Percentiles rank a stretch among this genome's conserved stretches.
Conservation (phyloP, 2,888 invertebrate genomes). For the Melitaea athalia region DNA sequence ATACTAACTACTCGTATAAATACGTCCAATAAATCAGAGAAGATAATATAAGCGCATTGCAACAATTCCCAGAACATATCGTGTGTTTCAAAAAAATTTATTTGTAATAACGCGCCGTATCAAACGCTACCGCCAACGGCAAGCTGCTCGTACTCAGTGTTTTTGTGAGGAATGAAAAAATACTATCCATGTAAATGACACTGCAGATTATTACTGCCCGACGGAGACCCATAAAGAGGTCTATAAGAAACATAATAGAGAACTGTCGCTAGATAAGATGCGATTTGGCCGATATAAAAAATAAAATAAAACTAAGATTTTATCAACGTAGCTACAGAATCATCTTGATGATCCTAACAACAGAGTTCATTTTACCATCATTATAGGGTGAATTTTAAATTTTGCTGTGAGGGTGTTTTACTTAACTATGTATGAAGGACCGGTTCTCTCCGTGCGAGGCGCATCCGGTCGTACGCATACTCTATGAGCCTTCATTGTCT, state of each 20-base stretch:
- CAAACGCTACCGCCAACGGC: conserved; percentile 58
- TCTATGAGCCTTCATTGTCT: conserved; percentile 66
- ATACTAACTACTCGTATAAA: conserved; percentile 15
- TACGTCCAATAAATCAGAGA: conserved; percentile 28
- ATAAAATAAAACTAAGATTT: conserved; percentile 33
- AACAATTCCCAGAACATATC: conserved; percentile 53
- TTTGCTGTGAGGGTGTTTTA: conserved; percentile 59
- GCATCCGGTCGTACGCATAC: conserved; percentile 69
- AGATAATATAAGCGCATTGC: conserved; percentile 57
- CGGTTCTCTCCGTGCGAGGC: conserved; percentile 55
- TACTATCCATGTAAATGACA: conserved; percentile 70
- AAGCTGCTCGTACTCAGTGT: conserved; percentile 54
- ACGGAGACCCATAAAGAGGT: conserved; percentile 66
- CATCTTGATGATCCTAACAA: conserved; percentile 65
- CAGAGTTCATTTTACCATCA: conserved; percentile 62
- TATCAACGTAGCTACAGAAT: conserved; percentile 39
- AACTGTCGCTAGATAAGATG: conserved; percentile 52
- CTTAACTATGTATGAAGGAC: conserved; percentile 78
- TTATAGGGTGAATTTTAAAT: conserved; percentile 78
- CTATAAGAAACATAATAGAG: conserved; percentile 60
- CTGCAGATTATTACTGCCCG: conserved; percentile 73
- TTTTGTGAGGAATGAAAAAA: conserved; percentile 65
- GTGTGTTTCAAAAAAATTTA: conserved; percentile 52
- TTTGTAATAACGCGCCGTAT: conserved; percentile 61
- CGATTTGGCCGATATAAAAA: conserved; percentile 45